Evolutionary conservation across 2,888 invertebrate species (phyloP).

Genomic region (Lordiphosa fenestrarum): DNA sequence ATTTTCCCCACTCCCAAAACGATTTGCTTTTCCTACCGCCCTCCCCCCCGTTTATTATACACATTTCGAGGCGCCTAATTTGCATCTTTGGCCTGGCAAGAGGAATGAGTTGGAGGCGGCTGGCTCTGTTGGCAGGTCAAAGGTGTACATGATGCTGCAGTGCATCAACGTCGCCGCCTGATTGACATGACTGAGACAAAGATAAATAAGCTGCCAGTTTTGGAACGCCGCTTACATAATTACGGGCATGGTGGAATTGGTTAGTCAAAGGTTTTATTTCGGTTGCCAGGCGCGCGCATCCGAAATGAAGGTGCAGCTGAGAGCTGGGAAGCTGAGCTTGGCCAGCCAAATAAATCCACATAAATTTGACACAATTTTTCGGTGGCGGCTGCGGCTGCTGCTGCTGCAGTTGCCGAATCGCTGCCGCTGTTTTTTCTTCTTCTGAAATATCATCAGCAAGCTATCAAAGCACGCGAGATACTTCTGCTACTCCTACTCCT

Average conservation of each 20-base stretch:
- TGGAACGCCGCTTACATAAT: slow-evolving; percentile 70
- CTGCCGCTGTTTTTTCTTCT: slow-evolving; percentile 9
- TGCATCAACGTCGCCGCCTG: slow-evolving; percentile 60
- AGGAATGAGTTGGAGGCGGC: slow-evolving; percentile 17
- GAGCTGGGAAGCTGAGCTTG: slow-evolving; percentile 49
- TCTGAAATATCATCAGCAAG: slow-evolving; percentile 55
- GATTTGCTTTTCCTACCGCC: slow-evolving; percentile 4
- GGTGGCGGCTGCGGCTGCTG: slow-evolving; percentile 24
- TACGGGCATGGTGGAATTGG: slow-evolving; percentile 45
- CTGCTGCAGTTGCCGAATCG: slow-evolving; percentile 1
- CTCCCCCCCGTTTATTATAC: slow-evolving; percentile 38
- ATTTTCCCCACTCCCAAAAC: slow-evolving; percentile 31
- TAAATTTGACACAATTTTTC: slow-evolving; percentile 59
- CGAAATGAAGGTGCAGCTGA: slow-evolving; percentile 64
- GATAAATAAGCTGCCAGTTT: slow-evolving; percentile 72
- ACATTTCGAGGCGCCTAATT: slow-evolving; percentile 45
- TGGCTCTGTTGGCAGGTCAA: slow-evolving; percentile 48
- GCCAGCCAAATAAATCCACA: slow-evolving; percentile 46
- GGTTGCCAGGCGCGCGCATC: slow-evolving; percentile 63
- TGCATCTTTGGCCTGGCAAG: slow-evolving; percentile 37
- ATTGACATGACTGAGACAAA: slow-evolving; percentile 71
- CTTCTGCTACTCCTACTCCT: slow-evolving; percentile 16
- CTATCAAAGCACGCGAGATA: slow-evolving; percentile 56
- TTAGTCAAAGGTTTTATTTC: slow-evolving; percentile 37
- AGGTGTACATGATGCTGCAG: slow-evolving; percentile 62